phyloP scores from a whole-genome alignment of 1,140 invertebrate genomes.

The Mycetomoellerius zeteki region DNA sequence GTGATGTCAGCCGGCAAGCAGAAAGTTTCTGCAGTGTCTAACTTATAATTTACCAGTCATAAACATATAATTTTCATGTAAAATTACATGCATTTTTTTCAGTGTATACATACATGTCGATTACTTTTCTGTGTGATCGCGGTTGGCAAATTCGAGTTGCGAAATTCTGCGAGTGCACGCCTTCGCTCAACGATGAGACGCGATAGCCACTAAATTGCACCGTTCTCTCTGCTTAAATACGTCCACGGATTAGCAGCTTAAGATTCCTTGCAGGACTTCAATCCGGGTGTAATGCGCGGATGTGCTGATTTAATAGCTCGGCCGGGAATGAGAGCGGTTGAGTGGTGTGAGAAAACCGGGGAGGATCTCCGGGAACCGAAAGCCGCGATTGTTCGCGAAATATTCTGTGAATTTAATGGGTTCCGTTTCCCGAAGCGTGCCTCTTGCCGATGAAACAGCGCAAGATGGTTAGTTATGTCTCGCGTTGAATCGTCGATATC shows the following conservation, averaged over 20 bases:
- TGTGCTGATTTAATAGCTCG: slow-evolving; percentile 55
- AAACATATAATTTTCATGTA: no score
- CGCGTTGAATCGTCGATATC: slow-evolving; percentile 55
- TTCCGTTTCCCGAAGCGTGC: slow-evolving; percentile 3
- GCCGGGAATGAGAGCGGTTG: neutral
- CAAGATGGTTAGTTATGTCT: slow-evolving; percentile 44
- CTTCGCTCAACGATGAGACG: neutral
- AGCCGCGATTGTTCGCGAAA: slow-evolving; percentile 49
- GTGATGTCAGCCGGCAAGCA: slow-evolving; percentile 1
- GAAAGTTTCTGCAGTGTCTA: neutral
- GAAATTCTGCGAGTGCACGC: neutral
- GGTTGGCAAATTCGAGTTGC: slow-evolving; percentile 13
- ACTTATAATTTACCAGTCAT: no score
- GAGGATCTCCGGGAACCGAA: neutral
- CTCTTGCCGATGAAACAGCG: slow-evolving; percentile 3
- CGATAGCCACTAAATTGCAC: slow-evolving; percentile 30
- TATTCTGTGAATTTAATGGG: slow-evolving; percentile 56
- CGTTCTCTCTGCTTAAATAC: slow-evolving; percentile 37
- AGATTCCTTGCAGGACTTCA: slow-evolving; percentile 36
- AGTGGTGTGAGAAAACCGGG: neutral
- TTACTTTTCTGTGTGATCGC: neutral
- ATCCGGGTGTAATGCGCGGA: slow-evolving; percentile 25
- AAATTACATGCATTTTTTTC: no score
- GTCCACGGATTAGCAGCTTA: slow-evolving; percentile 40
- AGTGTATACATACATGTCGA: neutral